Conservation (phyloP, 2,888 invertebrate genomes). For the Eugnorisma glareosa region DNA sequence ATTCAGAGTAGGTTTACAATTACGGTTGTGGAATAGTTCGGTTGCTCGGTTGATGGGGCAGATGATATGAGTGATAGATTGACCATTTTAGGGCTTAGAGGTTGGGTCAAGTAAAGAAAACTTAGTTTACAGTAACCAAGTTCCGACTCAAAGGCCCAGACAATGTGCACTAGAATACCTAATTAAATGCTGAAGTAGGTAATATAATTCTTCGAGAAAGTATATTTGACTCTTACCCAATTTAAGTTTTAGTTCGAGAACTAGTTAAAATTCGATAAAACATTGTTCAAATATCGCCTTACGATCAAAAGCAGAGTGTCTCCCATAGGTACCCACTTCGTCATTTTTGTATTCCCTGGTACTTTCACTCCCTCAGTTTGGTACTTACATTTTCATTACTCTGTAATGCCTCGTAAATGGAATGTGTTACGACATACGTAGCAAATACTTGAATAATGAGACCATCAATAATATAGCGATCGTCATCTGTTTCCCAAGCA, state of each 20-base stretch:
- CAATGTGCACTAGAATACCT: neutral
- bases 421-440: neutral
- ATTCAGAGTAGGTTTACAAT: conserved; percentile 38
- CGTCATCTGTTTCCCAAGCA: neutral
- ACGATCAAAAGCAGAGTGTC: neutral
- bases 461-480: neutral
- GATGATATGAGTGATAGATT: conserved; percentile 37
- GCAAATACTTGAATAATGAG: conserved; percentile 1
- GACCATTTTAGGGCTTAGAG: conserved; percentile 15
- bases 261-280: neutral
- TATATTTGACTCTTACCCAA: neutral
- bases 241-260: neutral
- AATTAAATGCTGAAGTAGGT: neutral
- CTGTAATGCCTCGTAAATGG: conserved; percentile 7
- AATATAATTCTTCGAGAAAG: neutral
- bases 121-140: conserved; percentile 3
- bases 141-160: neutral
- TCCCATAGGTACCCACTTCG: neutral
- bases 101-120: conserved; percentile 13
- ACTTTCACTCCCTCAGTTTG: neutral
- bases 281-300: neutral
- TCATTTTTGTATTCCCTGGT: neutral
- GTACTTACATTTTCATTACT: neutral
- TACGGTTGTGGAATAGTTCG: conserved; percentile 27
- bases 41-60: conserved; percentile 1